Evolutionary conservation across 2,888 invertebrate species (phyloP).

Genomic region (Schrankia costaestrigalis): DNA sequence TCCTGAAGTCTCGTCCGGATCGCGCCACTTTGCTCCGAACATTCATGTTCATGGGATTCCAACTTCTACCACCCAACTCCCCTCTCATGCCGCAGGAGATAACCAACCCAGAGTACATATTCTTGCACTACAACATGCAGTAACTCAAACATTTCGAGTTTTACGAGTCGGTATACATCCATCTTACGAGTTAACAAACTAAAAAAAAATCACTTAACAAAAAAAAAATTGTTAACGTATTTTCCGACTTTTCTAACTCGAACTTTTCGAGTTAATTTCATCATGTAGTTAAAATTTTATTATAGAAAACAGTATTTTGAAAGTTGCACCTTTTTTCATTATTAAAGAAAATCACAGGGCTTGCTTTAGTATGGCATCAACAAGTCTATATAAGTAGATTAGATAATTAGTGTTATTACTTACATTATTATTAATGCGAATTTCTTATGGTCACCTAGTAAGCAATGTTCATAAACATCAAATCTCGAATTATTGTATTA

Average conservation of each 20-base stretch:
- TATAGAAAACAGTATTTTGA: slow-evolving; percentile 41
- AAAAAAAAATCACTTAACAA: too few relatives aligned
- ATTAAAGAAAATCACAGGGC: slow-evolving; percentile 35
- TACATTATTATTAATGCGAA: slow-evolving; percentile 29
- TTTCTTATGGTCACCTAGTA: slow-evolving; percentile 29
- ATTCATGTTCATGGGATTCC: slow-evolving; percentile 98
- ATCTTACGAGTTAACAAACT: too few relatives aligned
- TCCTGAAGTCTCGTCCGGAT: slow-evolving; percentile 91
- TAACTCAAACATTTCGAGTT: slow-evolving; percentile 37
- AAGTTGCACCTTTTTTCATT: slow-evolving; percentile 40
- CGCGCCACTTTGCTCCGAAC: slow-evolving; percentile 94
- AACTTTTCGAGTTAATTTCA: slow-evolving; percentile 9
- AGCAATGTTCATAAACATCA: too few relatives aligned
- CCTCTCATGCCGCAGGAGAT: slow-evolving; percentile 71
- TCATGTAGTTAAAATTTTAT: slow-evolving; percentile 17
- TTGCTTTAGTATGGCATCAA: slow-evolving; percentile 39
- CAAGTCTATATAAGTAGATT: slow-evolving; percentile 40
- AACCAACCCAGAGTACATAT: slow-evolving; percentile 81
- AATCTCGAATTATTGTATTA: too few relatives aligned
- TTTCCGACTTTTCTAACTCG: slow-evolving; percentile 9
- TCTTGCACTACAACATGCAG: slow-evolving; percentile 75
- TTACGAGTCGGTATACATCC: slow-evolving; percentile 20
- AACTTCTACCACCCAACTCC: slow-evolving; percentile 90
- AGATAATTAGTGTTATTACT: slow-evolving; percentile 41
- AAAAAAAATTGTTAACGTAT: slow-evolving; percentile 3